phyloP scores from a whole-genome alignment of 2,888 invertebrate genomes.

The Drosophila quasianomalipes region DNA sequence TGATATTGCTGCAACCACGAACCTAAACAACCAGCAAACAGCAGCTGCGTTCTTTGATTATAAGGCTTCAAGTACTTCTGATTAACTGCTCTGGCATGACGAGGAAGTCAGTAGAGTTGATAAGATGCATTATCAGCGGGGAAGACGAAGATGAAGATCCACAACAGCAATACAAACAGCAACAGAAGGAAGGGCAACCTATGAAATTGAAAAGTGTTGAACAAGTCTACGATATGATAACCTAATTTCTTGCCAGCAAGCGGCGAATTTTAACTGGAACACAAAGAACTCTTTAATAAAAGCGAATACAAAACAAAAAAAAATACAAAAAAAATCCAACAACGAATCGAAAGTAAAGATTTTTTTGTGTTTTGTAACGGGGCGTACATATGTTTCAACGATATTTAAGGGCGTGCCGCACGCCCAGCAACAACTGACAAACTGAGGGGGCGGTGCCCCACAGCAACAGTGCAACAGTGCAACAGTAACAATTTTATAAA shows the following conservation, averaged over 20 bases:
- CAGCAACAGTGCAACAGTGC: conserved; percentile 21
- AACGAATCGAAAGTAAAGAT: conserved; percentile 70
- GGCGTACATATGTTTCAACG: conserved; percentile 73
- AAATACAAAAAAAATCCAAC: conserved; percentile 11
- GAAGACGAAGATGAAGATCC: conserved; percentile 84
- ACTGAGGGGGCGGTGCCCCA: conserved; percentile 40
- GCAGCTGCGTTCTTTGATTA: conserved; percentile 21
- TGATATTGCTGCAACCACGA: conserved; percentile 34
- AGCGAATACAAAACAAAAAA: conserved; percentile 30
- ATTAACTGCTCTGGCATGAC: conserved; percentile 68
- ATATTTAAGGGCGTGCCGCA: conserved; percentile 70
- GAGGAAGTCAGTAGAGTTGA: conserved; percentile 70
- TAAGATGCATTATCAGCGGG: conserved; percentile 83
- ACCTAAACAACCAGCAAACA: conserved; percentile 17
- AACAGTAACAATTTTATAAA: conserved; percentile 27
- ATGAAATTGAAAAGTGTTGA: conserved; percentile 77
- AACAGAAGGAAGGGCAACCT: conserved; percentile 38
- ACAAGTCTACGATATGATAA: conserved; percentile 77
- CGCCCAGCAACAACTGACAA: conserved; percentile 63
- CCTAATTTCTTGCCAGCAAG: conserved; percentile 66
- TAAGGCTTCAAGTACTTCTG: conserved; percentile 3
- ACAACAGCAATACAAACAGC: conserved; percentile 57
- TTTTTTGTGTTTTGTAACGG: conserved; percentile 34
- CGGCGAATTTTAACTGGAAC: conserved; percentile 43
- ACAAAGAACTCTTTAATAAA: conserved; percentile 34